Evolutionary conservation across 2,797 vertebrate species (phyloP), one percentile per base, ranked within the genome.

Genomic region (Knipowitschia caucasica): DNA sequence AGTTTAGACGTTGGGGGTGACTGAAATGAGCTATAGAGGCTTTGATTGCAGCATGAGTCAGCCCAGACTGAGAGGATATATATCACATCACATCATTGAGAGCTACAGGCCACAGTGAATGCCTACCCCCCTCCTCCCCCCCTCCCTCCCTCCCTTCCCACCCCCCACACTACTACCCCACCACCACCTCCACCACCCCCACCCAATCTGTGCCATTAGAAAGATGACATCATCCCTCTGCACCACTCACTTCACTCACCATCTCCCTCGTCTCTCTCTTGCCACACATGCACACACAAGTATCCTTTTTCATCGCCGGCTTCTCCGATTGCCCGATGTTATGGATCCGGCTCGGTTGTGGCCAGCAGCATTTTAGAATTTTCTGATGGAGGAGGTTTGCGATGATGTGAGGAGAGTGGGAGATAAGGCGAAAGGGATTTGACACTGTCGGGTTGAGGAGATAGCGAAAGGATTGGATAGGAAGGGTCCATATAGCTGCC

Each of bases 191-290:
- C 10, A 10, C 18, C 38, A 3, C 20, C 8, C 25, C 25, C 15
- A 18, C 15, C 17, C 44, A 15, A 30, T 18, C 77, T 73, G 69
- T 79, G 74, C 76, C 72, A 82, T 85, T 88, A 89, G 78, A 84
- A 75, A 53, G 81, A 89, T 91, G 86, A 91, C 88, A 90, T 91
- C 90, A 90, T 80, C 79, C 77, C 72, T 85, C 86, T 87, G 86
- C 88, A 89, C 80, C 80, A 87, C 65, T 31, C 53, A 31, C 35
- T 20, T 79, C 80, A 87, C 65, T 31, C 53, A 31, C 35, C 24
- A 35, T 50, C 55, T 23, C 55, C 11, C 64, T 44, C 62, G n/a
- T 44, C 55, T 49, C 39, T 27, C 24, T n/a, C n/a, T n/a, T n/a
- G n/a, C n/a, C n/a, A n/a, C n/a, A n/a, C n/a, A n/a, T n/a, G n/a